Evolutionary conservation across 2,797 vertebrate genomes (phyloP).

Genomic region (Macropus fuliginosus): DNA sequence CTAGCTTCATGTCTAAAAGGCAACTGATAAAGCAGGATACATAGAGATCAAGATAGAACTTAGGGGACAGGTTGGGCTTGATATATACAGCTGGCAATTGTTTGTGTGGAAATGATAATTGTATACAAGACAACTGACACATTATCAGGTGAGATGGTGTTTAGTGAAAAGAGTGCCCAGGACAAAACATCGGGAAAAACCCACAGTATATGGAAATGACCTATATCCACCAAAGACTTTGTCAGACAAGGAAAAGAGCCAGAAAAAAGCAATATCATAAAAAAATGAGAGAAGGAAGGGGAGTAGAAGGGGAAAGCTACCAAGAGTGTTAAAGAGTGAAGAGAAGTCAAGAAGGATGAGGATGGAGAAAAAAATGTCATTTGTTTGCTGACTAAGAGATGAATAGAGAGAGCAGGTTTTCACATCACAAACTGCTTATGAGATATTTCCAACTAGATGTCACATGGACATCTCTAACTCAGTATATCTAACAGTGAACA

Average conservation of each 20-base stretch:
- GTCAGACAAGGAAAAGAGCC: neutral
- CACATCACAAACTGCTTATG: neutral
- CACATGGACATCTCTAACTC: neutral
- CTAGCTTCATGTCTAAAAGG: neutral
- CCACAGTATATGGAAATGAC: neutral
- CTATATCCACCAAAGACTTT: neutral
- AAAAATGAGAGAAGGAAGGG: rapidly evolving
- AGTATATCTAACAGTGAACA: neutral
- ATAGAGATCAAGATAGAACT: neutral
- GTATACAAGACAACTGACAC: neutral
- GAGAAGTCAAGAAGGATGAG: neutral
- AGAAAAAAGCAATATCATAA: neutral
- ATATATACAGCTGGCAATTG: neutral
- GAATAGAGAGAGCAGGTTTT: neutral
- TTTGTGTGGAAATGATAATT: neutral
- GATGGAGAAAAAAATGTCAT: neutral
- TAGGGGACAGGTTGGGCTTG: neutral
- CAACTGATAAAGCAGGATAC: neutral
- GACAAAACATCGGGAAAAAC: neutral
- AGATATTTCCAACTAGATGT: neutral
- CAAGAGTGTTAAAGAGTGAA: neutral
- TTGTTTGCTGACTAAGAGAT: too few relatives aligned
- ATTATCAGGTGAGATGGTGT: neutral
- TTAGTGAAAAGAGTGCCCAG: neutral
- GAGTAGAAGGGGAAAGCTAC: neutral